These are phyloP conservation scores for Rhagonycha lutea DNA, from an alignment of 2,888 invertebrate species.

Conservation along the genomic window DNA sequence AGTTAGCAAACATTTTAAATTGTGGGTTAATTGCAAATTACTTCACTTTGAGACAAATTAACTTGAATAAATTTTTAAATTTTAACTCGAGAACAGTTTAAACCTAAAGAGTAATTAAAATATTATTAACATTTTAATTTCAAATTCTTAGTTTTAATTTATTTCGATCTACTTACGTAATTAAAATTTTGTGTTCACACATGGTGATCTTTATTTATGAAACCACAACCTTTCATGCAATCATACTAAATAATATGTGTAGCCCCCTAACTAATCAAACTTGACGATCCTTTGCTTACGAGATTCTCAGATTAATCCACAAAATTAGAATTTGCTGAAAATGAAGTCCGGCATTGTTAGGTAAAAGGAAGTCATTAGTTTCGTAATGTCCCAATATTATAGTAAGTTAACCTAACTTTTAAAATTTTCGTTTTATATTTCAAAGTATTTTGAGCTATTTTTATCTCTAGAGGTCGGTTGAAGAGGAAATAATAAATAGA, in stretches of 20 bases:
- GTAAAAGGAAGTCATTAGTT: neutral
- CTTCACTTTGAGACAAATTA: conserved; percentile 1
- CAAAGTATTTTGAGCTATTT: neutral
- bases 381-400: too few relatives aligned
- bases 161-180: neutral
- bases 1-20: neutral
- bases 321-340: neutral
- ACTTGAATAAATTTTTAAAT: neutral
- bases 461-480: neutral
- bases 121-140: neutral
- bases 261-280: neutral
- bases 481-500: neutral
- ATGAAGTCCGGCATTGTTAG: neutral
- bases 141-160: neutral
- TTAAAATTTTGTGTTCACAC: neutral
- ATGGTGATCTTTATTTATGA: neutral
- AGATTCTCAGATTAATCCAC: neutral
- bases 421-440: neutral
- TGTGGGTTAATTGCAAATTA: conserved; percentile 10
- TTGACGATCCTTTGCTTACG: neutral
- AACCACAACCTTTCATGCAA: neutral
- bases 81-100: neutral
- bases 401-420: neutral
- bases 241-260: neutral
- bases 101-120: neutral